These are phyloP conservation scores for Caenorhabditis panamensis DNA, from an alignment of 2,888 invertebrate genomes.

Conservation along the genomic window DNA sequence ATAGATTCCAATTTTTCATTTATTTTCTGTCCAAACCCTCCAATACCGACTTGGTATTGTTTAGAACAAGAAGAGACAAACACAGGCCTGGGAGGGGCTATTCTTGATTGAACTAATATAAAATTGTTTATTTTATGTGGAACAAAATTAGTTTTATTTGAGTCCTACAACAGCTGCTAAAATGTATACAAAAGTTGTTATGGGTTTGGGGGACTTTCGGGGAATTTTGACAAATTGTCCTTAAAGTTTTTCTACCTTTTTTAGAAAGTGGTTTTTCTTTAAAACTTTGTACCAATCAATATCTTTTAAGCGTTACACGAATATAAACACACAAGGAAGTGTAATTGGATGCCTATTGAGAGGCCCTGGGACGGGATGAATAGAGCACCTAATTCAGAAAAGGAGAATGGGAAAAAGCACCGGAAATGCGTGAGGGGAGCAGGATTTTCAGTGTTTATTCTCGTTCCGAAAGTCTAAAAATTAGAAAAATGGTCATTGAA, in stretches of 20 bases:
- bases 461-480: constrained; percentile 1
- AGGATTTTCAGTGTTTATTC: too few relatives aligned
- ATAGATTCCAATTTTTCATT: too few relatives aligned
- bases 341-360: constrained; percentile 26
- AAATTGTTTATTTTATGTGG: constrained; percentile 9
- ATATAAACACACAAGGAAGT: constrained; percentile 3
- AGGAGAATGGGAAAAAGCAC: not conserved
- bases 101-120: constrained; percentile 48
- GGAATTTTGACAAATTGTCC: too few relatives aligned
- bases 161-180: not conserved
- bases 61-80: not conserved
- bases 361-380: constrained; percentile 16
- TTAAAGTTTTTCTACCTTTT: too few relatives aligned
- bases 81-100: not conserved
- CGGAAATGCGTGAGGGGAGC: not conserved
- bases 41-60: not conserved
- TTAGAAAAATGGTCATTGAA: too few relatives aligned
- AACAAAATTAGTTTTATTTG: constrained; percentile 2
- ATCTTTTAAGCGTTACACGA: too few relatives aligned
- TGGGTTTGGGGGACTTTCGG: too few relatives aligned
- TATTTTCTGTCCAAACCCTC: not conserved
- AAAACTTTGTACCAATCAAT: too few relatives aligned
- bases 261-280: too few relatives aligned
- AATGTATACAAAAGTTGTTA: too few relatives aligned
- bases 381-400: constrained; percentile 43